phyloP scores from a whole-genome alignment of 2,113 vertebrate species.

The Struthio camelus region DNA sequence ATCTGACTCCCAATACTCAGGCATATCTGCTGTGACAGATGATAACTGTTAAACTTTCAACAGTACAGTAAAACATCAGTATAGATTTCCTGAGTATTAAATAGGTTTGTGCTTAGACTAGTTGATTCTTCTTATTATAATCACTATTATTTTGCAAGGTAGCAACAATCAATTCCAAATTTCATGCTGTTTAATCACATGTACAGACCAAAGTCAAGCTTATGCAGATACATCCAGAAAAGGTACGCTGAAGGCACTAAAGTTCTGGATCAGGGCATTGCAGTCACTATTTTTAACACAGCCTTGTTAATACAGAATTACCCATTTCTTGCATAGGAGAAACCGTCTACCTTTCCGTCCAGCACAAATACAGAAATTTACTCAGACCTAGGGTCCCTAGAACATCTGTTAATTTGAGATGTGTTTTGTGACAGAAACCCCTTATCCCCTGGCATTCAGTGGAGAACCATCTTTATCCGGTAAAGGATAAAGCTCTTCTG shows the following conservation, averaged over 20 bases:
- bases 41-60: not conserved
- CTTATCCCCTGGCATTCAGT: not conserved
- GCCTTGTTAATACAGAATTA: not conserved
- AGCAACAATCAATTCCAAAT: not conserved
- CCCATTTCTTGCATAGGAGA: not conserved
- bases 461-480: not conserved
- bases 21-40: not conserved
- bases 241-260: not conserved
- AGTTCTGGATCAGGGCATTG: not conserved
- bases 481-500: conserved; percentile 9
- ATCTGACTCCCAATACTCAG: not conserved
- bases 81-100: not conserved
- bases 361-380: not conserved
- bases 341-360: not conserved
- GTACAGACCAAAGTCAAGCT: conserved; percentile 1
- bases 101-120: not conserved
- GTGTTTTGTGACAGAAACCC: not conserved
- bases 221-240: not conserved
- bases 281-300: not conserved
- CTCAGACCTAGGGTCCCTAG: not conserved
- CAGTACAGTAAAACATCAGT: not conserved
- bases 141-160: not conserved
- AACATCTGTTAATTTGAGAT: not conserved
- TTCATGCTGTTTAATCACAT: not conserved
- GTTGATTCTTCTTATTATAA: not conserved